Evolutionary conservation across 2,888 invertebrate species (phyloP), one percentile per base, ranked within the genome.

Genomic region (Epinotia ramella): DNA sequence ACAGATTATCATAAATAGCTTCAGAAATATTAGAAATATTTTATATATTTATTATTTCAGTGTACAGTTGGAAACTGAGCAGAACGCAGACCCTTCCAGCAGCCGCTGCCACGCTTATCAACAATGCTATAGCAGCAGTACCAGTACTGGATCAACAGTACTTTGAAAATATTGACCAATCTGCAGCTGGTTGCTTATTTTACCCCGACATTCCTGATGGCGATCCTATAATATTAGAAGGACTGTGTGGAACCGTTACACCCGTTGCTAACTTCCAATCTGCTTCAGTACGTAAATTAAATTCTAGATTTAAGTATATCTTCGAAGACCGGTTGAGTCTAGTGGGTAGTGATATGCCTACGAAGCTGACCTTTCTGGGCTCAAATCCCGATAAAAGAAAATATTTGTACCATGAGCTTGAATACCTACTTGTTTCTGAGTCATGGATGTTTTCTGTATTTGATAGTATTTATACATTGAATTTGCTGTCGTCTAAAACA

Each of bases 1-100:
- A n/a, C n/a, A n/a, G n/a, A n/a, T n/a, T n/a, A n/a, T n/a, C n/a
- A n/a, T n/a, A n/a, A n/a, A n/a, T n/a, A n/a, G n/a, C n/a, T n/a
- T n/a, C n/a, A n/a, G n/a, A n/a, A n/a, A n/a, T n/a, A n/a, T n/a
- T n/a, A n/a, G n/a, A n/a, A n/a, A n/a, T n/a, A n/a, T n/a, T n/a
- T n/a, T n/a, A n/a, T n/a, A n/a, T n/a, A n/a, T n/a, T n/a, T n/a
- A 56, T 56, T 16, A 18, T 80, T 79, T 56, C 79, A 86, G 87
- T 87, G 5, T 79, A 79, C 80, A 90, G 90, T 69, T 92, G 92
- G 92, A 91, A 92, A 78, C 80, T 93, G 0, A 91, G 92, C 77
- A 85, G 88, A 28, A 81, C 86, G 0, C 86, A 81, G 44, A 73
- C 77, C 13, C 80, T 90, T 4, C 77, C 84, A 0, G 3, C 74